phyloP scores from a whole-genome alignment of 2,113 vertebrate species.

The Chaetodon trifascialis region DNA sequence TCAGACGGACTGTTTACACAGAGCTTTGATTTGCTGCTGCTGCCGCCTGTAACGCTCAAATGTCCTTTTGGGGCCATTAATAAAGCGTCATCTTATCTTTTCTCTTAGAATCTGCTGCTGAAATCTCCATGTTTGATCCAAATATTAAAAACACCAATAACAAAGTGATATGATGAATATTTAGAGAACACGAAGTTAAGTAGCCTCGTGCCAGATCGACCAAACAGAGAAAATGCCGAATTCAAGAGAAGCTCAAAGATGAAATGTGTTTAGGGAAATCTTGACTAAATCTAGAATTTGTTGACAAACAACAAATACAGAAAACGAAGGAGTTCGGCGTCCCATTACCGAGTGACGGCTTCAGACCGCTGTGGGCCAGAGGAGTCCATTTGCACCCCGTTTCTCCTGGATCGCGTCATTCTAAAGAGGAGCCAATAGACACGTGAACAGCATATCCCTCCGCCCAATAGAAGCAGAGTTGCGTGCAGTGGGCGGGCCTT shows the following conservation, averaged over 20 bases:
- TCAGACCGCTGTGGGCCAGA: slow-evolving; percentile 22
- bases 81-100: too few relatives aligned
- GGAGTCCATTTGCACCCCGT: slow-evolving; percentile 44
- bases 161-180: too few relatives aligned
- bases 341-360: not conserved
- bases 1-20: too few relatives aligned
- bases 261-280: not conserved
- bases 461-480: slow-evolving; percentile 73
- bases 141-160: too few relatives aligned
- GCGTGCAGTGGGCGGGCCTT: slow-evolving; percentile 44
- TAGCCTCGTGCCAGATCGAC: too few relatives aligned
- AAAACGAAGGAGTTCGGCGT: not conserved
- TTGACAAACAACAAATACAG: not conserved
- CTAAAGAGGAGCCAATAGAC: slow-evolving; percentile 61
- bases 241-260: not conserved
- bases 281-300: not conserved
- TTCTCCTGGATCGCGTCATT: slow-evolving; percentile 11
- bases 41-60: too few relatives aligned
- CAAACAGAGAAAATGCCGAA: not conserved
- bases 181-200: too few relatives aligned
- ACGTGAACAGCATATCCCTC: not conserved
- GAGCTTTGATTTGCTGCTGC: too few relatives aligned
- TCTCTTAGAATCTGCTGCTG: too few relatives aligned
- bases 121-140: too few relatives aligned
- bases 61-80: too few relatives aligned